A percentile compares a stretch with the other conserved stretches of the same genome.
These are phyloP conservation scores for human (Homo sapiens) DNA, from an alignment of 2,113 vertebrate genomes.

Conservation along the genomic window GRCh38 chr18:79614001-79614500, in stretches of 20 bases:
- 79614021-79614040: background rate
- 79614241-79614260: background rate
- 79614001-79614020: background rate
- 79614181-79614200: background rate
- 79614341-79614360: background rate
- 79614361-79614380: background rate
- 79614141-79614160: background rate
- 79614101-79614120: background rate
- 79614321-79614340: background rate
- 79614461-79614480: background rate
- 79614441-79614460: background rate
- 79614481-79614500: background rate
- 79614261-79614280: background rate
- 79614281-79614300: background rate
- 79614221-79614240: accelerated
- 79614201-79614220: background rate
- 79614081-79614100: background rate
- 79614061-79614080: background rate
- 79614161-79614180: background rate
- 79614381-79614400: background rate
- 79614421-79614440: background rate
- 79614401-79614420: background rate
- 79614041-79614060: background rate
- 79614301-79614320: accelerated
- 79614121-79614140: background rate